These are phyloP conservation scores for Phylloscopus trochiloides DNA, from an alignment of 2,113 vertebrate genomes.

Conservation along the genomic window DNA sequence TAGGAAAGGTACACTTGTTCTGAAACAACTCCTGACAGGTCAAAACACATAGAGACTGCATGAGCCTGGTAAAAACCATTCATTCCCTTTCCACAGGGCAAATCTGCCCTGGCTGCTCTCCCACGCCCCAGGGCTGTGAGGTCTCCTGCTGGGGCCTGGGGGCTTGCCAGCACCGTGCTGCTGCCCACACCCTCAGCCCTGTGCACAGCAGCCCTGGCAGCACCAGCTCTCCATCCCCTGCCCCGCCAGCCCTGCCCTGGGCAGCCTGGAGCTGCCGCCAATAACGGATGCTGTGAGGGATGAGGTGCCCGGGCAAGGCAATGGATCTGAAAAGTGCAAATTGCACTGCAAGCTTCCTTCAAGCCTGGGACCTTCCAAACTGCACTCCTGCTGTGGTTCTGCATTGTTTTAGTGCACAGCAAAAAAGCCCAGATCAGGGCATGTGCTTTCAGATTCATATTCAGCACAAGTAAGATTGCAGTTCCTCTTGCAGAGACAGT, in stretches of 20 bases:
- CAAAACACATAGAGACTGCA: background rate
- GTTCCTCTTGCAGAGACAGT: background rate
- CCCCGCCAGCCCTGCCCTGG: background rate
- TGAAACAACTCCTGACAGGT: constrained; percentile 28
- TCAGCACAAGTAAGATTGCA: background rate
- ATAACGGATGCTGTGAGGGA: background rate
- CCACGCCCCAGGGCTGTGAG: fast-evolving
- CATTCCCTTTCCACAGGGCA: background rate
- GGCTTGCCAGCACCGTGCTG: background rate
- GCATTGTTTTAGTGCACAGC: background rate
- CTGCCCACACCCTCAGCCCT: background rate
- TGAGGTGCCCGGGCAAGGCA: background rate
- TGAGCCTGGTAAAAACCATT: background rate
- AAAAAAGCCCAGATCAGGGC: background rate
- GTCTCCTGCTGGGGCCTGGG: background rate
- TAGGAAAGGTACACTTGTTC: background rate
- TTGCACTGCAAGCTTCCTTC: background rate
- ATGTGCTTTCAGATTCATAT: background rate
- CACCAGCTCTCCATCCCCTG: background rate
- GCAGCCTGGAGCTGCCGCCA: background rate
- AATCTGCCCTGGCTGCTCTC: background rate
- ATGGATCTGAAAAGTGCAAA: background rate
- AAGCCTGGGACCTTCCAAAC: background rate
- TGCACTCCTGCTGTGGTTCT: background rate
- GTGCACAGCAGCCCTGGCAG: background rate